Base-by-base conservation (phyloP, 2,888 invertebrate genomes). In the Latrodectus hesperus region DNA sequence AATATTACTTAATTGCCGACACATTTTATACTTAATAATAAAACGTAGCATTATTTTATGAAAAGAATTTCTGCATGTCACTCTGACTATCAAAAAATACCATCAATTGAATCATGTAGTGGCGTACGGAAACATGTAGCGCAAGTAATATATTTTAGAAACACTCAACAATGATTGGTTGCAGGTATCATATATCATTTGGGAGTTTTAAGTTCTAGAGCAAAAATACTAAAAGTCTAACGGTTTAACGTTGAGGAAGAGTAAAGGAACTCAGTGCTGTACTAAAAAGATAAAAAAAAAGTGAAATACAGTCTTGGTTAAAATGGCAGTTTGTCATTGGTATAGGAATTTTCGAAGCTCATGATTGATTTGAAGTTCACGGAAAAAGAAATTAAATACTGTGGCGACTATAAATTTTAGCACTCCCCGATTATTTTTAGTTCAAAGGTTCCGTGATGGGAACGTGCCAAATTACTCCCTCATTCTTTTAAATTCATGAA, bases 141-240 rank as follows among this genome's bases (percentile, higher is more conserved):
- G 83, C 76, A 83, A 83, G 83, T 83, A 83, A 83, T 83, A 83
- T 75, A 83, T 83, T 83, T 83, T 83, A 76, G 76, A 64, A 83
- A 76, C 83, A 83, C 83, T 83, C 76, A 71, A 26, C 60, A 76
- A 76, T 83, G 83, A 83, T 83, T 83, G 83, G 76, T 38, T n/a
- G 83, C 83, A 71, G 49, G 76, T 64, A 38, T 83, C 83, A 76
- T 83, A 72, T 71, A 83, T 83, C 83, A 83, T 83, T 83, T 83
- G 76, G 76, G 64, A 76, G 83, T 76, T 70, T 71, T 70, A 83
- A 83, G 83, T 83, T 73, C 60, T 76, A 64, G 83, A 76, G 60
- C 26, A 74, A 82, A 75, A 82, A 75, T 72, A 60, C 72, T 67
- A 52, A 64, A 60, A 75, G 55, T 60, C 74, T 75, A 9, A 72